phyloP scores from a whole-genome alignment of 2,888 invertebrate genomes.

The Pycnomerus fuliginosus region DNA sequence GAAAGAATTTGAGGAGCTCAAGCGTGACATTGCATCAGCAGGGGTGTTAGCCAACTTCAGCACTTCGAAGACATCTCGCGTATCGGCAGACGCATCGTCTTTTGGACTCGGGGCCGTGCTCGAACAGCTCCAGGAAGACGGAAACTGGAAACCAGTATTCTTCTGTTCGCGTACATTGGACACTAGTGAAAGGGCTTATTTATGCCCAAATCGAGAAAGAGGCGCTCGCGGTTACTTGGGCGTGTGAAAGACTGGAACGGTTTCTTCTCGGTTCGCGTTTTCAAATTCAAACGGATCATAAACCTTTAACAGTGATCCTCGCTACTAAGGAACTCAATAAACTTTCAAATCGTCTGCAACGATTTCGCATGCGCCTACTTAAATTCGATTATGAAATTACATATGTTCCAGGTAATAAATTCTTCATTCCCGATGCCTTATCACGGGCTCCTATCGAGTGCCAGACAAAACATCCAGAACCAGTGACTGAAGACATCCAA shows the following conservation, averaged over 20 bases:
- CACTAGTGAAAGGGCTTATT: slow-evolving; percentile 37
- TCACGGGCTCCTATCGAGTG: neutral
- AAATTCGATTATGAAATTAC: slow-evolving; percentile 33
- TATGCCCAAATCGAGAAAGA: slow-evolving; percentile 49
- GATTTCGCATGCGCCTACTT: slow-evolving; percentile 40
- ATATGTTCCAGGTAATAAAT: slow-evolving; percentile 39
- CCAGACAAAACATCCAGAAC: slow-evolving; percentile 4
- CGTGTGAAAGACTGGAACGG: slow-evolving; percentile 40
- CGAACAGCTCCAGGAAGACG: slow-evolving; percentile 26
- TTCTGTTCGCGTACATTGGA: slow-evolving; percentile 40
- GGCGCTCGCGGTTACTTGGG: slow-evolving; percentile 41
- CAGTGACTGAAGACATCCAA: neutral
- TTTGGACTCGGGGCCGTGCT: slow-evolving; percentile 29
- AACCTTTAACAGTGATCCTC: slow-evolving; percentile 42
- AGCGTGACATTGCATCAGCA: neutral
- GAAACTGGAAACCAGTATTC: slow-evolving; percentile 34
- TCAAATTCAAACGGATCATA: slow-evolving; percentile 46
- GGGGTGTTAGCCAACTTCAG: slow-evolving; percentile 33
- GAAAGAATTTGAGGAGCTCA: slow-evolving; percentile 1
- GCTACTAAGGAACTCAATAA: slow-evolving; percentile 41
- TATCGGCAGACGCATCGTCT: slow-evolving; percentile 34
- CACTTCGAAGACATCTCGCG: slow-evolving; percentile 21
- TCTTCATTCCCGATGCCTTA: slow-evolving; percentile 34
- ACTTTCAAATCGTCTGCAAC: slow-evolving; percentile 43
- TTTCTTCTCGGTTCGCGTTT: slow-evolving; percentile 25